These are phyloP conservation scores for Aplysia californica DNA, from an alignment of 1,140 invertebrate species.

Conservation along the genomic window DNA sequence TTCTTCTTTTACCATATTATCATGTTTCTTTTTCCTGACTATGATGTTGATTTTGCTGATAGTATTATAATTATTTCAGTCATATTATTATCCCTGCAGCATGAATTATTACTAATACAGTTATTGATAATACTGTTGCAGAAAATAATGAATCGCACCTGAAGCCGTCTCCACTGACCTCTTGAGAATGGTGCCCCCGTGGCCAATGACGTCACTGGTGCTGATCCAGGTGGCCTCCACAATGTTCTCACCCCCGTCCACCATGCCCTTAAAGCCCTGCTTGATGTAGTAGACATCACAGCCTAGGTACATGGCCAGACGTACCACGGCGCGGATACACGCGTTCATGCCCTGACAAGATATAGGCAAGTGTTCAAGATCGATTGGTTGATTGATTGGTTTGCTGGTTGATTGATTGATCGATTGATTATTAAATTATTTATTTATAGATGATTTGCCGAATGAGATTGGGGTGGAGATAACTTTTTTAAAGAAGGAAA, in stretches of 20 bases:
- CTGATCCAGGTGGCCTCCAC: slow-evolving; percentile 1
- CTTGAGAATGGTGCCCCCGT: slow-evolving; percentile 10
- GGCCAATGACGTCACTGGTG: background rate
- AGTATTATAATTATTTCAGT: too few species aligned
- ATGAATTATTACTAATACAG: too few species aligned
- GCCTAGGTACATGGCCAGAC: background rate
- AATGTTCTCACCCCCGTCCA: slow-evolving; percentile 1
- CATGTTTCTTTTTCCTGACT: too few species aligned
- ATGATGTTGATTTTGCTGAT: too few species aligned
- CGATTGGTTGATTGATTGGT: background rate
- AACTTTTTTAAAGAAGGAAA: background rate
- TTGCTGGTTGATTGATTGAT: background rate
- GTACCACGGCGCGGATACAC: background rate
- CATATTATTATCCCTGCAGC: too few species aligned
- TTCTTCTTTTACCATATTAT: too few species aligned
- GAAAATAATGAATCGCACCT: too few species aligned
- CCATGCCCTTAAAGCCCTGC: slow-evolving; percentile 13
- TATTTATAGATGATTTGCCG: background rate
- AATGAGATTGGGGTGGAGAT: background rate
- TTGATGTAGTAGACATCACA: slow-evolving; percentile 16
- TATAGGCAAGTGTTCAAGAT: too few species aligned
- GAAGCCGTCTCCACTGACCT: slow-evolving; percentile 13
- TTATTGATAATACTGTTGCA: too few species aligned
- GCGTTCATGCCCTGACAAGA: slow-evolving; percentile 23
- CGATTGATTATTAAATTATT: background rate